phyloP scores from a whole-genome alignment of 2,888 invertebrate genomes.

The Drosophila formosana region DNA sequence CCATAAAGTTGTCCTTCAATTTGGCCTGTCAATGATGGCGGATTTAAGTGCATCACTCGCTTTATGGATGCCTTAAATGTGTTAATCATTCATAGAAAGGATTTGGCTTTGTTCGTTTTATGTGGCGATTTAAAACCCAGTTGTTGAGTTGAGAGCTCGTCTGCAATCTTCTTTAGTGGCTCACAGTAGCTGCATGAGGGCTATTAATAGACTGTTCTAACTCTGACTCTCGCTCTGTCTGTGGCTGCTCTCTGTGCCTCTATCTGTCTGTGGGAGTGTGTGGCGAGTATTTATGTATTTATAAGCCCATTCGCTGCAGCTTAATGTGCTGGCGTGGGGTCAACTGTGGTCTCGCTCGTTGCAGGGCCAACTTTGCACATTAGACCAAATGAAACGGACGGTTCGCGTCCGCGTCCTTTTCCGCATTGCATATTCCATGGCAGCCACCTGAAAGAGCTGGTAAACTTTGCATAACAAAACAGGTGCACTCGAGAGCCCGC shows the following conservation, averaged over 20 bases:
- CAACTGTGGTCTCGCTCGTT: slow-evolving; percentile 45
- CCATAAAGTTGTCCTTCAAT: not conserved
- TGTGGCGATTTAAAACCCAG: slow-evolving; percentile 25
- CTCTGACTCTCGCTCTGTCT: not conserved
- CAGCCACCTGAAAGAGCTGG: slow-evolving; percentile 57
- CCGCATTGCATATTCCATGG: slow-evolving; percentile 58
- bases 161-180: slow-evolving; percentile 13
- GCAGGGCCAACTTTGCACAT: slow-evolving; percentile 52
- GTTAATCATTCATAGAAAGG: slow-evolving; percentile 16
- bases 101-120: slow-evolving; percentile 32
- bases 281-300: slow-evolving; percentile 52
- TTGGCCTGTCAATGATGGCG: not conserved
- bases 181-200: slow-evolving; percentile 28
- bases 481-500: slow-evolving; percentile 59
- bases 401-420: slow-evolving; percentile 41
- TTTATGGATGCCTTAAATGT: slow-evolving; percentile 18
- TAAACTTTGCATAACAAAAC: slow-evolving; percentile 72
- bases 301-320: slow-evolving; percentile 49
- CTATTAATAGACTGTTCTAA: slow-evolving; percentile 39
- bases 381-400: slow-evolving; percentile 58
- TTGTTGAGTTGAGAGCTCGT: slow-evolving; percentile 8
- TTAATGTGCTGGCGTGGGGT: slow-evolving; percentile 44
- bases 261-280: not conserved
- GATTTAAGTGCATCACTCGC: slow-evolving; percentile 3
- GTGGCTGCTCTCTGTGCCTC: not conserved